Base-by-base conservation (phyloP, 2,888 invertebrate species). In the Piscicola geometra region DNA sequence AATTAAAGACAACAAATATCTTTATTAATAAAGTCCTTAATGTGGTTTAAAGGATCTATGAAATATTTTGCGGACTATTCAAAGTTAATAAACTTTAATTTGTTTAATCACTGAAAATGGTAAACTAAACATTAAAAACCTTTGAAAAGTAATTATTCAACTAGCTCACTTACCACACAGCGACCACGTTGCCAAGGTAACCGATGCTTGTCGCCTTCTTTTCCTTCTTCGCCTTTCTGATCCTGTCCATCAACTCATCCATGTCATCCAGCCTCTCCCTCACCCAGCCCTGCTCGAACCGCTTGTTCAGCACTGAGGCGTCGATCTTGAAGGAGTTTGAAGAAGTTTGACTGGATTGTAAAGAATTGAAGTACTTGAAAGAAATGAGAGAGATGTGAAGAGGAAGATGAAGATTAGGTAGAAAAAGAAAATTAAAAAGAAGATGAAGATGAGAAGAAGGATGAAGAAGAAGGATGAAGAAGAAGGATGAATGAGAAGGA, bases 211-310 rank as follows among this genome's bases (percentile, higher is more conserved):
- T 85, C 1, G 85, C 81, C 71, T 76, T 79, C 52, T 82, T 83
- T 47, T 84, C 81, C 71, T 81, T 79, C 75, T 84, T 81, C 35
- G 83, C 82, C 35, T 82, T 80, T 71, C 83, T 79, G 30, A 88
- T 86, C 75, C 85, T 81, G 18, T 75, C 73, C 1, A 88, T 82
- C 56, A 88, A 82, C 21, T 82, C 79, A 71, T 87, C 87, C 76
- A 89, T 80, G 79, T 87, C 83, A 66, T 81, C 81, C 9, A 85
- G 85, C 50, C 86, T 84, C 79, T 88, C 87, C 79, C 85, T 82
- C 56, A 90, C 81, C 89, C 89, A 89, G n/a, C 89, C 89, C 82
- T 89, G 89, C 12, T 85, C 81, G 80, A 87, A 85, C 18, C 89
- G 85, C 80, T 89, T 89, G 73, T 85, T 79, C 50, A 89, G 77